phyloP scores from a whole-genome alignment of 2,113 vertebrate species.

The Xyliphius kryptos region DNA sequence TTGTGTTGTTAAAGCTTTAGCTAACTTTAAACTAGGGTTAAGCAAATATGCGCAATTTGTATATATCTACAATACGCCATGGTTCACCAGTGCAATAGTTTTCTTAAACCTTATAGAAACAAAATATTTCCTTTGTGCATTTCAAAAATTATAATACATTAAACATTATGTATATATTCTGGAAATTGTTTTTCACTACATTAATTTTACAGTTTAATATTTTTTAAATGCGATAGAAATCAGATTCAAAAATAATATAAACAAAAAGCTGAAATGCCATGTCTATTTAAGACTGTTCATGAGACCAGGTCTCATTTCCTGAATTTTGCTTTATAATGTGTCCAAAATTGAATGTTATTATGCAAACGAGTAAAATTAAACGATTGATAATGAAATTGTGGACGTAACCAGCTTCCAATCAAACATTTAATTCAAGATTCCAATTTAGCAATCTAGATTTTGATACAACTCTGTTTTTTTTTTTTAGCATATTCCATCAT shows the following conservation, averaged over 20 bases:
- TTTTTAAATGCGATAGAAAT: conserved; percentile 33
- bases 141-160: conserved; percentile 7
- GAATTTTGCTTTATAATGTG: neutral
- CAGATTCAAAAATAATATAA: conserved; percentile 1
- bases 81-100: conserved; percentile 48
- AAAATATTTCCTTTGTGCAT: conserved; percentile 26
- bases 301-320: neutral
- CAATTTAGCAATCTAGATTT: too few relatives aligned
- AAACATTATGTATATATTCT: conserved; percentile 13
- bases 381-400: too few relatives aligned
- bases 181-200: neutral
- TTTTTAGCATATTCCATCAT: too few relatives aligned
- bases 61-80: conserved; percentile 15
- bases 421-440: too few relatives aligned
- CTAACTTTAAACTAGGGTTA: conserved; percentile 21
- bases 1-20: conserved; percentile 12
- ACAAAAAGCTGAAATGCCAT: conserved; percentile 7
- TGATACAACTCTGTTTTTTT: too few relatives aligned
- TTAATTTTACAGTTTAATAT: conserved; percentile 23
- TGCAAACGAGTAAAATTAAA: too few relatives aligned
- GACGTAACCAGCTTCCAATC: too few relatives aligned
- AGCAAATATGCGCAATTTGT: conserved; percentile 15
- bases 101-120: conserved; percentile 26
- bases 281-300: neutral
- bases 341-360: too few relatives aligned